Conservation (phyloP, 2,113 vertebrate species). For the Psophia crepitans region DNA sequence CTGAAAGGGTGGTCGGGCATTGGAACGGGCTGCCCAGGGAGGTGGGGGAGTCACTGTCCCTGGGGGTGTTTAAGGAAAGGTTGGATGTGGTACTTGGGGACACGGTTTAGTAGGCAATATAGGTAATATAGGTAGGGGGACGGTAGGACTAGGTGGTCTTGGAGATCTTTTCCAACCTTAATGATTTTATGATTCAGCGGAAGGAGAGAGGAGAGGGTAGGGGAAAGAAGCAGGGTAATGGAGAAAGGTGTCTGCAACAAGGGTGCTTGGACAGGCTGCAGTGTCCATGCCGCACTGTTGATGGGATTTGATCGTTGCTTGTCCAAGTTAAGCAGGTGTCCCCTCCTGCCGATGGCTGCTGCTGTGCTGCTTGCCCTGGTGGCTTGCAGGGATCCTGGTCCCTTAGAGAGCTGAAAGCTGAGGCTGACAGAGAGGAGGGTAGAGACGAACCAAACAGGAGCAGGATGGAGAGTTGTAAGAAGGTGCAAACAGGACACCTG, state of each 20-base stretch:
- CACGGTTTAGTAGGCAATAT: no score
- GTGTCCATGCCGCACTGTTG: fast-evolving
- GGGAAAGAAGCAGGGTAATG: background rate
- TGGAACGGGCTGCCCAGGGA: no score
- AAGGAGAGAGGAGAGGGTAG: no score
- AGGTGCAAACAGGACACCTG: background rate
- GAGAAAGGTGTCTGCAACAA: background rate
- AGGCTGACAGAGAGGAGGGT: background rate
- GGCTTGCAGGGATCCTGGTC: background rate
- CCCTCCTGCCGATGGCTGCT: background rate
- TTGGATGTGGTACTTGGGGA: no score
- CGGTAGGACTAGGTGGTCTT: no score
- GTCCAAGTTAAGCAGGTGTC: background rate
- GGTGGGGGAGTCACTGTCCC: no score
- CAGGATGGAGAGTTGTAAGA: background rate
- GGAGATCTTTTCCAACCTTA: no score
- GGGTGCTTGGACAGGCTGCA: background rate
- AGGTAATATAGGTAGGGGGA: no score
- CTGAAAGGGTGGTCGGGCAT: no score
- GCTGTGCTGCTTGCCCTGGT: background rate
- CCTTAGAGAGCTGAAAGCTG: background rate
- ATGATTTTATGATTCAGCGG: no score
- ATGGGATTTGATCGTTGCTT: background rate
- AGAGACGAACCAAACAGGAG: background rate
- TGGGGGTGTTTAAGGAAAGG: no score